Evolutionary conservation across 2,113 vertebrate genomes (phyloP).

Genomic region (Antechinus stuartii): DNA sequence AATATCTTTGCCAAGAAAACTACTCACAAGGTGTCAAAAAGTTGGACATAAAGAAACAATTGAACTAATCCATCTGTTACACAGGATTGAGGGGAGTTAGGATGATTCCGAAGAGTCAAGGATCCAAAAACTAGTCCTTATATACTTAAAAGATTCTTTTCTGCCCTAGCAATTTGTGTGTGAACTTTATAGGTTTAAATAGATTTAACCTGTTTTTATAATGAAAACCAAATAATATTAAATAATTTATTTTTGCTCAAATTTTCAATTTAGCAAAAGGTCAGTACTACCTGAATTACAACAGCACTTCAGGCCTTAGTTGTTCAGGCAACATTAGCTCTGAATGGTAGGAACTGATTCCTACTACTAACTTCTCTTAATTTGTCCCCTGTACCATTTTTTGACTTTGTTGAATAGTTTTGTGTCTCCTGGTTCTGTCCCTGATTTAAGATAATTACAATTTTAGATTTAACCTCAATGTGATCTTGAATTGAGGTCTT

Average conservation of each 20-base stretch:
- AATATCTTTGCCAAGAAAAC: neutral
- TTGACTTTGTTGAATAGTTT: neutral
- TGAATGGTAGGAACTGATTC: neutral
- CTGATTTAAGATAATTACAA: neutral
- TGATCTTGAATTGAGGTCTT: neutral
- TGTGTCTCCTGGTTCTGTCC: neutral
- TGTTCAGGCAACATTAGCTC: neutral
- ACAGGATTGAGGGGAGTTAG: neutral
- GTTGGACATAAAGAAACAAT: neutral
- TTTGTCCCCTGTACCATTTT: neutral
- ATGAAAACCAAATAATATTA: neutral
- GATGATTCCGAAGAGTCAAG: neutral
- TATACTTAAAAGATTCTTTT: neutral
- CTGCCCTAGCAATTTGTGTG: neutral
- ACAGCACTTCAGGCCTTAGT: neutral
- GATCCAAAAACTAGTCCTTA: neutral
- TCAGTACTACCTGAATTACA: neutral
- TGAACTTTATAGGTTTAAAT: conserved; percentile 23
- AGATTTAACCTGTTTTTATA: conserved; percentile 49
- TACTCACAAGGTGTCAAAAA: neutral
- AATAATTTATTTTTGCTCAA: neutral
- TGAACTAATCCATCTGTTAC: neutral
- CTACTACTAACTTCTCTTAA: neutral
- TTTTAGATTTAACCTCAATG: neutral
- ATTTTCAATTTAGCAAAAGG: neutral